These are phyloP conservation scores for Melolontha melolontha DNA, from an alignment of 2,888 invertebrate species.

Conservation along the genomic window DNA sequence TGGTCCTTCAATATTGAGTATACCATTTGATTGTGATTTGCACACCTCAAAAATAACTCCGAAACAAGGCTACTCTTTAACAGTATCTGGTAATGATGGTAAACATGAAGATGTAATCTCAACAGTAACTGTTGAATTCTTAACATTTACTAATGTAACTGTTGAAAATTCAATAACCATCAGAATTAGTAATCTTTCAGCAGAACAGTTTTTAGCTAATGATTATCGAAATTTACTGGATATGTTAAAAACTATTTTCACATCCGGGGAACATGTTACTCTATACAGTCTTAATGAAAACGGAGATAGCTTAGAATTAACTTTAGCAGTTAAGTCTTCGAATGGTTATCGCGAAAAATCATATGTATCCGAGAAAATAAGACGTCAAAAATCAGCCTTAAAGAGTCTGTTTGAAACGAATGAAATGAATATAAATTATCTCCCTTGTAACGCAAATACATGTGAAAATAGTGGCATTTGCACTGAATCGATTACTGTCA, in stretches of 20 bases:
- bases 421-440: conserved; percentile 78
- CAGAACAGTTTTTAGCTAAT: conserved; percentile 80
- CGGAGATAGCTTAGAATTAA: conserved; percentile 76
- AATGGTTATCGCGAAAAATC: conserved; percentile 74
- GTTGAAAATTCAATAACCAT: conserved; percentile 86
- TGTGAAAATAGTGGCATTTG: conserved; percentile 86
- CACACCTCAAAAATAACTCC: conserved; percentile 80
- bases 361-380: conserved; percentile 74
- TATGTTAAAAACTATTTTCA: conserved; percentile 75
- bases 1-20: conserved; percentile 73
- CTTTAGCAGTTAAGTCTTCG: conserved; percentile 73
- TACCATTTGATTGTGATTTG: conserved; percentile 84
- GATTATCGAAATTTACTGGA: conserved; percentile 82
- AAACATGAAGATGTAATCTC: conserved; percentile 89
- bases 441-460: conserved; percentile 78
- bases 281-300: conserved; percentile 82
- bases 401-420: conserved; percentile 73
- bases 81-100: conserved; percentile 90
- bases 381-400: conserved; percentile 75
- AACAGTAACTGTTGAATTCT: conserved; percentile 85
- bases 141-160: conserved; percentile 83
- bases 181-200: conserved; percentile 78
- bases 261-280: conserved; percentile 73
- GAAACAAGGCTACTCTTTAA: conserved; percentile 80
- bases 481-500: conserved; percentile 77